Evolutionary conservation across 2,113 vertebrate species (phyloP), one percentile per base, ranked within the genome.

Genomic region (Triplophysa tibetana): DNA sequence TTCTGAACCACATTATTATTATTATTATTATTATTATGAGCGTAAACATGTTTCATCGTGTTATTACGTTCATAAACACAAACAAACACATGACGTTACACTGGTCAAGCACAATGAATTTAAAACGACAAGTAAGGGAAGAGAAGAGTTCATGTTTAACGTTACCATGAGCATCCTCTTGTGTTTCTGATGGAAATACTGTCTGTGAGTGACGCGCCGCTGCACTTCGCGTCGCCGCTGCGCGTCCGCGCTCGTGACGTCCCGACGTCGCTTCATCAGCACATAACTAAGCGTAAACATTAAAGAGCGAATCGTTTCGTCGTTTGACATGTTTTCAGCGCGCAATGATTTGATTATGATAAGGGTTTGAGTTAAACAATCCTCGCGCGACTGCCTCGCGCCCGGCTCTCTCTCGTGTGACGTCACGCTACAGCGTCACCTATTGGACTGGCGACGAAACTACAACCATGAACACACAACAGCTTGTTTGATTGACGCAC

Each of bases 161-260:
- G 24, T 24, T 61, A 84, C 82, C 83, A 81, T 85, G 2, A 82
- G 50, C 80, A 79, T 73, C 79, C 93, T 91, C 72, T 91, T 90
- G 85, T 94, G 93, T 26, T 93, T 88, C 89, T 95, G 93, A 43
- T 93, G 92, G 84, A 94, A 94, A 77, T 93, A 92, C 73, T 92
- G 93, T 2, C 92, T 87, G 33, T 93, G 91, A 70, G 93, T 86
- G 85, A 92, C 80, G 19, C 92, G 88, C 67, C 92, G 88, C 50
- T 93, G 92, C 63, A 90, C 79, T 82, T 93, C 93, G 68, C 78
- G 83, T 70, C 93, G 89, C 65, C 92, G 88, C 63, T 90, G 88
- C 0, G 80, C 26, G 76, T 90, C 77, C 0, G 90, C 88, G 69
- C 83, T 74, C 80, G 84, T 88, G 1, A 87, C 38, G 68, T 91